Percentiles rank a stretch among this genome's conserved stretches.
Evolutionary conservation across 1,140 invertebrate genomes (phyloP).

Genomic region (Tetramorium alpestre): DNA sequence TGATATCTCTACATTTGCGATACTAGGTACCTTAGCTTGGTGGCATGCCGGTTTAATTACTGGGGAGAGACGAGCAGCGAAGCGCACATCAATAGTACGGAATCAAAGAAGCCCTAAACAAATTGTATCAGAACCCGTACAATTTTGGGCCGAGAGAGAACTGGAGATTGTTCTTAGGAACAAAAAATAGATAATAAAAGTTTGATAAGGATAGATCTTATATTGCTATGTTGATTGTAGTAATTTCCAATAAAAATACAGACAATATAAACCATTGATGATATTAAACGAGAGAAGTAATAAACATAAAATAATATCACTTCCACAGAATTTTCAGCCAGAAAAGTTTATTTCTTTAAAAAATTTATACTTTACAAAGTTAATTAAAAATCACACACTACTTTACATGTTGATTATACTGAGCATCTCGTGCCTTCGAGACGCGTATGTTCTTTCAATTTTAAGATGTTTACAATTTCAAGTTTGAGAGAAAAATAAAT

Average conservation of each 20-base stretch:
- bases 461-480: neutral
- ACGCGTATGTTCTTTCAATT: neutral
- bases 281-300: neutral
- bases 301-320: neutral
- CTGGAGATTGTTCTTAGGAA: conserved; percentile 95
- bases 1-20: conserved; percentile 66
- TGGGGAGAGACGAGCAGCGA: conserved; percentile 97
- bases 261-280: neutral
- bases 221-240: neutral
- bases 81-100: conserved; percentile 94
- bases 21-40: conserved; percentile 85
- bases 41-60: conserved; percentile 91
- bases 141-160: conserved; percentile 94
- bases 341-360: neutral
- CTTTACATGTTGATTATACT: neutral
- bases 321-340: neutral
- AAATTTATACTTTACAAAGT: neutral
- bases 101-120: conserved; percentile 89
- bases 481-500: neutral
- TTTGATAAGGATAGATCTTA: neutral
- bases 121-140: conserved; percentile 94
- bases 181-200: conserved; percentile 88
- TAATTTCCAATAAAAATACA: neutral
- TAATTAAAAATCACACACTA: neutral
- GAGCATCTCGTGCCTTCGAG: neutral